Percentiles rank a stretch among this genome's conserved stretches.
These are phyloP conservation scores for Stigmatopora nigra DNA, from an alignment of 2,113 vertebrate species.

Conservation along the genomic window DNA sequence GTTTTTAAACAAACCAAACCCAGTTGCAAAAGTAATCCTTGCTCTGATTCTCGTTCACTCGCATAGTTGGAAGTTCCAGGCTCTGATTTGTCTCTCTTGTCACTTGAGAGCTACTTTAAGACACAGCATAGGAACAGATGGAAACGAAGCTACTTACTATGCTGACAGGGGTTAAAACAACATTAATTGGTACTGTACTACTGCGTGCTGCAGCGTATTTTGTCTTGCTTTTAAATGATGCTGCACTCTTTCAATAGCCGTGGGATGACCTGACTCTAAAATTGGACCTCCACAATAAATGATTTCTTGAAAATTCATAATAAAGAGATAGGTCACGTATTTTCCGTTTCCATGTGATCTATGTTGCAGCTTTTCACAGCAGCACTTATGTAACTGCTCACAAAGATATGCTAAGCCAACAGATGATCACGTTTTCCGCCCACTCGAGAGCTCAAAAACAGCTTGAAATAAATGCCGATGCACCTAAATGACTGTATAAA, in stretches of 20 bases:
- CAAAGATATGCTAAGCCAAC: constrained; percentile 36
- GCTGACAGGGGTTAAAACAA: not conserved
- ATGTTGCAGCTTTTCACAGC: constrained; percentile 16
- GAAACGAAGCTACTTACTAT: too few relatives aligned
- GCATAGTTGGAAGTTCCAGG: too few relatives aligned
- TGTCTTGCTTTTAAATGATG: not conserved
- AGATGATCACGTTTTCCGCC: constrained; percentile 33
- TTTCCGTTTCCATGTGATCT: constrained; percentile 35
- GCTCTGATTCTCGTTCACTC: too few relatives aligned
- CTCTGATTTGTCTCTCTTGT: too few relatives aligned
- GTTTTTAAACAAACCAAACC: too few relatives aligned
- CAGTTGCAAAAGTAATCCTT: too few relatives aligned
- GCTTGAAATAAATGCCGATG: constrained; percentile 30
- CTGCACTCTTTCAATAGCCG: not conserved
- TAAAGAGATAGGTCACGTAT: not conserved
- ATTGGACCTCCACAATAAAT: not conserved
- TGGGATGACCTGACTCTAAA: not conserved
- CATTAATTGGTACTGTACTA: not conserved
- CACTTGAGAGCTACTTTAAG: too few relatives aligned
- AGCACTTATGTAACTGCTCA: constrained; percentile 37
- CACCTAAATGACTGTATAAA: constrained; percentile 19
- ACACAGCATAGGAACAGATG: too few relatives aligned
- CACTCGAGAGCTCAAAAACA: constrained; percentile 29
- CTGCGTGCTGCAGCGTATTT: not conserved
- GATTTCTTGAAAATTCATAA: not conserved